Conservation (phyloP, 2,113 vertebrate genomes). For the Sphyrna mokarran region DNA sequence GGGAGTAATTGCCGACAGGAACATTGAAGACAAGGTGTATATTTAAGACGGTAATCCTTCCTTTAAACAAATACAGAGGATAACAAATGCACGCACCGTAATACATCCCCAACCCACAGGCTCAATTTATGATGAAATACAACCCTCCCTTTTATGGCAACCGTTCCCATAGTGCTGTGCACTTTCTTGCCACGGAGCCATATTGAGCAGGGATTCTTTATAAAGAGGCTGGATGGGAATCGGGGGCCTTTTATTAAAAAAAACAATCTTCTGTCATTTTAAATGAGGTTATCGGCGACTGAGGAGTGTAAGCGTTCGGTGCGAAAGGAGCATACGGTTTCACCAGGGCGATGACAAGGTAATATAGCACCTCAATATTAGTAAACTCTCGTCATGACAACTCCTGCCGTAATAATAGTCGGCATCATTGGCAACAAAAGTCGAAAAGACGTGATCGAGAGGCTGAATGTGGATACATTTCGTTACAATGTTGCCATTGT, state of each 20-base stretch:
- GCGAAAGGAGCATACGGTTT: background rate
- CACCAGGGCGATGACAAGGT: background rate
- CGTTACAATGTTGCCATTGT: conserved; percentile 24
- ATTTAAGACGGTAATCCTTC: background rate
- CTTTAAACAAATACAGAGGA: background rate
- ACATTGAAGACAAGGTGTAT: background rate
- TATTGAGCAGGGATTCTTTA: conserved; percentile 31
- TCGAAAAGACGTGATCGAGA: conserved; percentile 18
- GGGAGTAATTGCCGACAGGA: background rate
- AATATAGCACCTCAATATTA: background rate
- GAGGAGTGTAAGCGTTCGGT: background rate
- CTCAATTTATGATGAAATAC: conserved; percentile 9
- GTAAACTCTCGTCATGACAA: background rate
- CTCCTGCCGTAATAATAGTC: background rate
- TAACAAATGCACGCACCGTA: background rate
- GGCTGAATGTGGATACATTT: conserved; percentile 29
- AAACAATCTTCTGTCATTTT: background rate
- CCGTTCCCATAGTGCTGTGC: conserved; percentile 36
- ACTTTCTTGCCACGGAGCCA: conserved; percentile 33
- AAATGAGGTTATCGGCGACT: background rate
- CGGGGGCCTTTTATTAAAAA: background rate
- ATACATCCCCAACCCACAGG: background rate
- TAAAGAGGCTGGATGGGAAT: conserved; percentile 25
- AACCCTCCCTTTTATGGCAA: conserved; percentile 21
- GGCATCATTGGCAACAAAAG: conserved; percentile 7